Percentiles rank a stretch among this genome's conserved stretches.
Conservation (phyloP, 2,888 invertebrate genomes). For the Drosophila flavopinicola region DNA sequence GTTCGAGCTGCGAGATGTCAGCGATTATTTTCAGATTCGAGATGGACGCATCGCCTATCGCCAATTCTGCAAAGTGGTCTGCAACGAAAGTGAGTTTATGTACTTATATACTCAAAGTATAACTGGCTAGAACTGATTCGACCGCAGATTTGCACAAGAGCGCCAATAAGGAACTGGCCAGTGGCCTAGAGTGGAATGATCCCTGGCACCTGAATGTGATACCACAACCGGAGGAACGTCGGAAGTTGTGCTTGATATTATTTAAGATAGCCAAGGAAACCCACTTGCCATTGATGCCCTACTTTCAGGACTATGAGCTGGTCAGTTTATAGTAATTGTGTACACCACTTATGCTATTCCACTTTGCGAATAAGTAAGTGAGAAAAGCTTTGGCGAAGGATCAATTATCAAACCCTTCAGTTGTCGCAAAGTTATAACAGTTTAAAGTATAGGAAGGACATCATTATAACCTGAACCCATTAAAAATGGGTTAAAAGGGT, state of each 20-base stretch:
- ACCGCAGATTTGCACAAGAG: constrained; percentile 64
- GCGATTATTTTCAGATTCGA: constrained; percentile 91
- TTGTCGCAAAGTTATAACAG: too few species aligned
- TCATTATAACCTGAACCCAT: too few species aligned
- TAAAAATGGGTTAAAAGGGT: too few species aligned
- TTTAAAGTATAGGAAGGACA: too few species aligned
- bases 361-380: too few species aligned
- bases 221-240: constrained; percentile 88
- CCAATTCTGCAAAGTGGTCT: constrained; percentile 90
- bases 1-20: constrained; percentile 89
- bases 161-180: constrained; percentile 83
- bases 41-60: constrained; percentile 91
- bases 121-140: too few species aligned
- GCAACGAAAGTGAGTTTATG: constrained; percentile 77
- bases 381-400: too few species aligned
- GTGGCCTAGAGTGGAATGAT: constrained; percentile 89
- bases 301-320: constrained; percentile 85
- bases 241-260: constrained; percentile 88
- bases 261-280: constrained; percentile 89
- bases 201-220: constrained; percentile 88
- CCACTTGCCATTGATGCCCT: constrained; percentile 89
- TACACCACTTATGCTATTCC: neutral
- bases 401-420: too few species aligned
- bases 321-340: constrained; percentile 56
- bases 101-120: too few species aligned